Evolutionary conservation across 1,140 invertebrate genomes (phyloP).

Genomic region (Heliconius congener): DNA sequence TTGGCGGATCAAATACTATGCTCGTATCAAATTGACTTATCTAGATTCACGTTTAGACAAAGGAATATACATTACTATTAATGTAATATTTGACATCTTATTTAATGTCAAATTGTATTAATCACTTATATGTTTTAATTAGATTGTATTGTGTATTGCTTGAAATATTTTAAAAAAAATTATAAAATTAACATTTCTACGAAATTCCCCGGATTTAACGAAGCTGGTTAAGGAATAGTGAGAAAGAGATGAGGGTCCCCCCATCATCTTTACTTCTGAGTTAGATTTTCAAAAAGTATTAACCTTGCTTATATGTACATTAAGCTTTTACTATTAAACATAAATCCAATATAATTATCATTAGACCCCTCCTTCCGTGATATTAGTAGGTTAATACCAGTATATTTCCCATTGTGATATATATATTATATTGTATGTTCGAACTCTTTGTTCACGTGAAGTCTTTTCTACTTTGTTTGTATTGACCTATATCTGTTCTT

Average conservation of each 20-base stretch:
- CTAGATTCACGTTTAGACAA: background rate
- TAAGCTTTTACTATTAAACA: too few relatives aligned
- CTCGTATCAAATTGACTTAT: slow-evolving; percentile 10
- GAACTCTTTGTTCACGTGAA: slow-evolving; percentile 2
- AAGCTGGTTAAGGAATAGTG: too few relatives aligned
- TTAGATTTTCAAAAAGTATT: too few relatives aligned
- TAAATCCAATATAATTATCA: background rate
- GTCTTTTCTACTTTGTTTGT: slow-evolving; percentile 14
- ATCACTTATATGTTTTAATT: too few relatives aligned
- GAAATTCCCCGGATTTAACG: too few relatives aligned
- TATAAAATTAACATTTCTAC: too few relatives aligned
- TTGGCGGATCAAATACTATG: slow-evolving; percentile 21
- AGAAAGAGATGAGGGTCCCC: too few relatives aligned
- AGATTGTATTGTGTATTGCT: too few relatives aligned
- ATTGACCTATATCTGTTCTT: slow-evolving; percentile 43
- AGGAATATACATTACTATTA: background rate
- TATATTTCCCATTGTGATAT: background rate
- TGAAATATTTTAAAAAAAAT: too few relatives aligned
- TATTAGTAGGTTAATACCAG: background rate
- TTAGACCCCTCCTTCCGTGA: background rate
- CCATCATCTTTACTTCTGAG: too few relatives aligned
- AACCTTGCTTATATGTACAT: too few relatives aligned
- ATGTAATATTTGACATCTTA: background rate
- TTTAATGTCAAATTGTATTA: too few relatives aligned
- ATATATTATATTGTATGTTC: background rate